These are phyloP conservation scores for Hydractinia echinata DNA, from an alignment of 30 jellyfish, hydroid and myxozoan species.

Conservation along the genomic window DNA sequence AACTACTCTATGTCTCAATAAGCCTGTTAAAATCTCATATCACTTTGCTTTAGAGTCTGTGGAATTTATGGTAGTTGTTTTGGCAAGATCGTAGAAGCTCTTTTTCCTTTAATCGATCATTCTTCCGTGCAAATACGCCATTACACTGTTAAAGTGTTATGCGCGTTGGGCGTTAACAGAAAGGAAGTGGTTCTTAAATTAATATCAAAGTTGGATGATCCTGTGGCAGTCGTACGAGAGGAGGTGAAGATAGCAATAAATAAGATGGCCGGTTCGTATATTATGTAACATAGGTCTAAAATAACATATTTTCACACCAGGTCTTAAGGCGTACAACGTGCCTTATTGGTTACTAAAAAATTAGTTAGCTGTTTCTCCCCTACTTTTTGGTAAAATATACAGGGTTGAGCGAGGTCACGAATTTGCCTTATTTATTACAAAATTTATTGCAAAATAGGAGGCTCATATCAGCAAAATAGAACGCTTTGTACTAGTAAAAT, in stretches of 20 bases:
- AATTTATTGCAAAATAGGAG: neutral
- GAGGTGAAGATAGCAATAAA: slow-evolving; percentile 10
- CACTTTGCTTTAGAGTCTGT: neutral
- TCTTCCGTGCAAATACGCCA: slow-evolving; percentile 23
- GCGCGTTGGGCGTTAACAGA: slow-evolving; percentile 16
- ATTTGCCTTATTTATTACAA: neutral
- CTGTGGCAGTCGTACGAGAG: slow-evolving; percentile 6
- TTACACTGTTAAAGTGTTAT: slow-evolving; percentile 20
- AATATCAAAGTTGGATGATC: slow-evolving; percentile 24
- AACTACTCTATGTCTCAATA: no score
- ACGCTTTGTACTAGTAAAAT: no score
- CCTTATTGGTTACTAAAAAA: no score
- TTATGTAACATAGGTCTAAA: no score
- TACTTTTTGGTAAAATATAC: no score
- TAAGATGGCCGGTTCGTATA: slow-evolving; percentile 8
- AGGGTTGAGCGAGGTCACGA: no score
- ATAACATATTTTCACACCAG: no score
- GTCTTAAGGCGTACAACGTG: no score
- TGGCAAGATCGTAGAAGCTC: slow-evolving; percentile 5
- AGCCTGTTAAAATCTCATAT: neutral
- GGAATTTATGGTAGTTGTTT: neutral
- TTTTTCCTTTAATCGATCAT: slow-evolving; percentile 13
- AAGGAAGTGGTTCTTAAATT: slow-evolving; percentile 20
- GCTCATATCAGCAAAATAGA: neutral
- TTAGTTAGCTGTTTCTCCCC: no score